A percentile compares a stretch with the other conserved stretches of the same genome.
These are phyloP conservation scores for Teleiodes luculella DNA, from an alignment of 2,888 invertebrate genomes.

Conservation along the genomic window DNA sequence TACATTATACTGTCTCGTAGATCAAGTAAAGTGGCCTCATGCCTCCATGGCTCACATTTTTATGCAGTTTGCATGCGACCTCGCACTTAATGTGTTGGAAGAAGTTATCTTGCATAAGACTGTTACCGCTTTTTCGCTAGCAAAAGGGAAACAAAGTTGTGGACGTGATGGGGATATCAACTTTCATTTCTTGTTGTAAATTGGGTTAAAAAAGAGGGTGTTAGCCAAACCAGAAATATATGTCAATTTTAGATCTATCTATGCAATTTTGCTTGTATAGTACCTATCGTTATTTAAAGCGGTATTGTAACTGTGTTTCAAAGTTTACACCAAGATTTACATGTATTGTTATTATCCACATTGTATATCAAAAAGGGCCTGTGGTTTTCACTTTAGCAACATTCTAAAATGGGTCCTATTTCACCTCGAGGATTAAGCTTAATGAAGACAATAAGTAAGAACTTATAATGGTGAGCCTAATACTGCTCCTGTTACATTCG, in stretches of 20 bases:
- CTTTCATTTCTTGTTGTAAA: neutral
- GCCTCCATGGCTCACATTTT: neutral
- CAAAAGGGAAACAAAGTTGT: neutral
- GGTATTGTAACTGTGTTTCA: too few species aligned
- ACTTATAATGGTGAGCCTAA: too few species aligned
- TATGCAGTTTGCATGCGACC: slow-evolving; percentile 6
- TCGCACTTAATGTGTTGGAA: slow-evolving; percentile 6
- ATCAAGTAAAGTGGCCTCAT: neutral
- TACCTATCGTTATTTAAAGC: too few species aligned
- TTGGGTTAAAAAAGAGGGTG: neutral
- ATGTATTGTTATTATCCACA: too few species aligned
- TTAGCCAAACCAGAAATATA: neutral
- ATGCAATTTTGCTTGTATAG: too few species aligned
- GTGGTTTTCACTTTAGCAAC: too few species aligned
- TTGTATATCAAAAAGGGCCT: too few species aligned
- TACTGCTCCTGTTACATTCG: too few species aligned
- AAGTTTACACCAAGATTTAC: too few species aligned
- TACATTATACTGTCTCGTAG: neutral
- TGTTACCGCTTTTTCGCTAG: neutral
- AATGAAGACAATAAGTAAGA: too few species aligned
- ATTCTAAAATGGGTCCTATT: too few species aligned
- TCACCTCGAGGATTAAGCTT: too few species aligned
- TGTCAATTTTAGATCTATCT: neutral
- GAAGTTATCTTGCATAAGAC: slow-evolving; percentile 2
- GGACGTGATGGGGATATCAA: neutral